Evolutionary conservation across 2,113 vertebrate species (phyloP).

Genomic region (Gavia stellata): DNA sequence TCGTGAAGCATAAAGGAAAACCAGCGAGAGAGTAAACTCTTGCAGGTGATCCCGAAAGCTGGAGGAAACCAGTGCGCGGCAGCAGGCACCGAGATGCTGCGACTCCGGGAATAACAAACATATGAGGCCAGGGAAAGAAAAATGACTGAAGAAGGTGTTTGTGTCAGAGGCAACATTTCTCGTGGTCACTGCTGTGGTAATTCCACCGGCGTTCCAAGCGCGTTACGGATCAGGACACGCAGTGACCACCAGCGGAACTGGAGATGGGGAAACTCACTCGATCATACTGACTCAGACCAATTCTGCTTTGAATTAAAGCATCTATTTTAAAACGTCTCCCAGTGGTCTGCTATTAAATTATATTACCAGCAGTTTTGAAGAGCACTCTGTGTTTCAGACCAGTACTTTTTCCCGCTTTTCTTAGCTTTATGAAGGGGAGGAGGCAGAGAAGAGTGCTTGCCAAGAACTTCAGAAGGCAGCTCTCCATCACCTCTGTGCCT

Average conservation of each 20-base stretch:
- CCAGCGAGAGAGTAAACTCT: neutral
- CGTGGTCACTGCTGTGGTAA: fast-evolving
- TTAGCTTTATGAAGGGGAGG: neutral
- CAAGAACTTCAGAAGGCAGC: neutral
- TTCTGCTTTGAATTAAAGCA: conserved; percentile 39
- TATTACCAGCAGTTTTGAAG: neutral
- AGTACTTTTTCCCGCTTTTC: neutral
- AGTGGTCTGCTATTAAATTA: neutral
- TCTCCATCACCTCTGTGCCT: neutral
- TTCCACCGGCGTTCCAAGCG: fast-evolving
- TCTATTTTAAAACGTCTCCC: conserved; percentile 26
- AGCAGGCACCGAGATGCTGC: neutral
- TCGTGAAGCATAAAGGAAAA: neutral
- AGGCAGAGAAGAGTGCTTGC: neutral
- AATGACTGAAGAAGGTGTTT: fast-evolving
- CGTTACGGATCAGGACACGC: neutral
- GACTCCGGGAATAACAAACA: fast-evolving
- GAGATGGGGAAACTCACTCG: neutral
- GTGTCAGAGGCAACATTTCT: fast-evolving
- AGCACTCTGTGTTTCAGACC: neutral
- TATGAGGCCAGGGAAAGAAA: neutral
- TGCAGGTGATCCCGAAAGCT: neutral
- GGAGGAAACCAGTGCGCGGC: neutral
- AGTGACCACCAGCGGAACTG: neutral
- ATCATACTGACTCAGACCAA: neutral